Evolutionary conservation across 2,888 invertebrate genomes (phyloP).

Genomic region (Epinotia brunnichana): DNA sequence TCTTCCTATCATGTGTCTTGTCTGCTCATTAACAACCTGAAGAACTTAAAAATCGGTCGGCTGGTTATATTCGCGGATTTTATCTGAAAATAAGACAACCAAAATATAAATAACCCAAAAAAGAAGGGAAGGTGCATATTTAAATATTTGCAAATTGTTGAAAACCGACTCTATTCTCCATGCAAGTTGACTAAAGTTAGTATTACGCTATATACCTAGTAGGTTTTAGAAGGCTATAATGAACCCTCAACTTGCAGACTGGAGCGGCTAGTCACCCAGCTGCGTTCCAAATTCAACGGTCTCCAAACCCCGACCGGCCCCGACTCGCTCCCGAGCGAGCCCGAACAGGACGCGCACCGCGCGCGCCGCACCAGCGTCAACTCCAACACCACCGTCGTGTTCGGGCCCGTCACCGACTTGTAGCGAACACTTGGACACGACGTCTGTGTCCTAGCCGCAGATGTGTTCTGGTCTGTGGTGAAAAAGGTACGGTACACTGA

Average conservation of each 20-base stretch:
- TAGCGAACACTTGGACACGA: constrained; percentile 70
- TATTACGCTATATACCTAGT: too few relatives aligned
- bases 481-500: constrained; percentile 55
- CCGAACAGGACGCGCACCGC: constrained; percentile 71
- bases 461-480: constrained; percentile 66
- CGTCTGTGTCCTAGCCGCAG: constrained; percentile 60
- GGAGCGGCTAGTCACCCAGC: constrained; percentile 83
- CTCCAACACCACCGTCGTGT: constrained; percentile 78
- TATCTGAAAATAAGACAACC: too few relatives aligned
- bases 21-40: too few relatives aligned
- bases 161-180: too few relatives aligned
- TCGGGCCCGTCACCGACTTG: constrained; percentile 86
- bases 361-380: constrained; percentile 69
- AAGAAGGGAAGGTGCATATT: too few relatives aligned
- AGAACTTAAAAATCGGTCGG: too few relatives aligned
- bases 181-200: too few relatives aligned
- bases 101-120: too few relatives aligned
- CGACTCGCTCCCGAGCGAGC: constrained; percentile 75
- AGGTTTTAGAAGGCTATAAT: too few relatives aligned
- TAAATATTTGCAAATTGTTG: too few relatives aligned
- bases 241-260: constrained; percentile 72
- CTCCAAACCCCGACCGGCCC: constrained; percentile 72
- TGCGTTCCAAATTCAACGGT: constrained; percentile 80
- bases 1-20: too few relatives aligned
- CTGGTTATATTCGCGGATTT: too few relatives aligned